These are phyloP conservation scores for Drosophila novamexicana DNA, from an alignment of 1,140 invertebrate species.

Conservation along the genomic window DNA sequence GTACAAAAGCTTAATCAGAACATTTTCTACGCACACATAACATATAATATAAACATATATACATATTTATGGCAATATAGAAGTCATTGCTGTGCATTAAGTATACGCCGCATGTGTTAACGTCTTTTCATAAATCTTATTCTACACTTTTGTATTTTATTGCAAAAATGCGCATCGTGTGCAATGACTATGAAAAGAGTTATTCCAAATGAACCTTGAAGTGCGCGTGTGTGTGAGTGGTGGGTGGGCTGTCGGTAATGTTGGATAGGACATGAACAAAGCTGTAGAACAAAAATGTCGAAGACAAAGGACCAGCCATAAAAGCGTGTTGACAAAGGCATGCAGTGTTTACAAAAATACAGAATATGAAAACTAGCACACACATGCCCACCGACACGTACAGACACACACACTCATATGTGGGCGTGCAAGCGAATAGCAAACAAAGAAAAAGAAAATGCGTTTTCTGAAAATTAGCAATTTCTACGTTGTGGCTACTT, in stretches of 20 bases:
- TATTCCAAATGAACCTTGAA: slow-evolving; percentile 17
- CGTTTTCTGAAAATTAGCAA: too few species aligned
- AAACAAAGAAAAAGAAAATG: slow-evolving; percentile 13
- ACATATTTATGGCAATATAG: slow-evolving; percentile 16
- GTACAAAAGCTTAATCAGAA: too few species aligned
- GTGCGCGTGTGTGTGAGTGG: slow-evolving; percentile 4
- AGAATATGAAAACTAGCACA: slow-evolving; percentile 14
- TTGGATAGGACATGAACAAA: slow-evolving; percentile 28
- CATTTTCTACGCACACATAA: too few species aligned
- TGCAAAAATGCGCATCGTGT: slow-evolving; percentile 25
- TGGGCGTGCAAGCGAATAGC: slow-evolving; percentile 3
- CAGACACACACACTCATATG: neutral
- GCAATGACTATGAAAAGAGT: slow-evolving; percentile 56
- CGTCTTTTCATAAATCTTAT: slow-evolving; percentile 48
- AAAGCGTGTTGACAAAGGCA: slow-evolving; percentile 53
- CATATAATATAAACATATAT: neutral
- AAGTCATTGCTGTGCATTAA: slow-evolving; percentile 32
- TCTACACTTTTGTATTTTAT: slow-evolving; percentile 39
- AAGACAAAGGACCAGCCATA: slow-evolving; percentile 48
- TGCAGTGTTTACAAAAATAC: slow-evolving; percentile 49
- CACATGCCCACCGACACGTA: neutral
- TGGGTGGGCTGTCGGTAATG: neutral
- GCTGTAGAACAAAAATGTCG: slow-evolving; percentile 52
- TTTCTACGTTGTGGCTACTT: slow-evolving; percentile 26
- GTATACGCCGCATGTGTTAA: slow-evolving; percentile 41